Conservation (phyloP, 2,888 invertebrate species). For the Drosophila fulvimacula region DNA sequence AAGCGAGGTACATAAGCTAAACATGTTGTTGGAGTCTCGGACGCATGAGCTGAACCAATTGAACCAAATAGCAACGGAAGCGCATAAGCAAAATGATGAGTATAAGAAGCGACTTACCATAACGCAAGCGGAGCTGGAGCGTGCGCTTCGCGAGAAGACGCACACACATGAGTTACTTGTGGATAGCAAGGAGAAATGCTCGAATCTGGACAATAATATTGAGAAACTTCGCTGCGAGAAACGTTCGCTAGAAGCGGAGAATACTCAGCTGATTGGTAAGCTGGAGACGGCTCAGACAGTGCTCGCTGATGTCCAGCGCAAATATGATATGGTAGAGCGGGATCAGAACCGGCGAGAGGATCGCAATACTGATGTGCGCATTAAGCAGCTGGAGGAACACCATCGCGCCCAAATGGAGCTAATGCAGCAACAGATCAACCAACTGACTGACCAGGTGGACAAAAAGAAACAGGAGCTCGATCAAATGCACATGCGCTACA, state of each 20-base stretch:
- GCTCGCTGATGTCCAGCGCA: slow-evolving; percentile 85
- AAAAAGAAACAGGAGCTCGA: slow-evolving; percentile 86
- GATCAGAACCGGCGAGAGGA: slow-evolving; percentile 81
- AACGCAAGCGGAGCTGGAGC: slow-evolving; percentile 87
- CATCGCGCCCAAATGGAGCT: slow-evolving; percentile 85
- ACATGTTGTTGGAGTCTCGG: slow-evolving; percentile 85
- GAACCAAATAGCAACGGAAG: slow-evolving; percentile 81
- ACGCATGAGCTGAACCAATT: slow-evolving; percentile 84
- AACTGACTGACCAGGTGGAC: slow-evolving; percentile 84
- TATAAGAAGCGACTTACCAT: slow-evolving; percentile 87
- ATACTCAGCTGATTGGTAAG: slow-evolving; percentile 86
- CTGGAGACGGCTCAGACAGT: slow-evolving; percentile 86
- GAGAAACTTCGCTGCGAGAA: slow-evolving; percentile 84
- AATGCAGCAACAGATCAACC: slow-evolving; percentile 85
- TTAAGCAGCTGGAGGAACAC: slow-evolving; percentile 85
- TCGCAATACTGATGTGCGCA: slow-evolving; percentile 78
- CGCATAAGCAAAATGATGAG: slow-evolving; percentile 81
- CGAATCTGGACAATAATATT: slow-evolving; percentile 81
- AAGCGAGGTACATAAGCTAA: slow-evolving; percentile 72
- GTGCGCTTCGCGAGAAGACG: slow-evolving; percentile 86
- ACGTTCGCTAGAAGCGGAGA: slow-evolving; percentile 83
- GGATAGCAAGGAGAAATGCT: slow-evolving; percentile 83
- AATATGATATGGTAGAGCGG: slow-evolving; percentile 83
- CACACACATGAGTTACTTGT: slow-evolving; percentile 88
- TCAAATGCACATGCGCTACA: slow-evolving; percentile 86